Evolutionary conservation across 1,140 invertebrate genomes (phyloP), one percentile per base, ranked within the genome.

Genomic region (Nasonia longicornis): DNA sequence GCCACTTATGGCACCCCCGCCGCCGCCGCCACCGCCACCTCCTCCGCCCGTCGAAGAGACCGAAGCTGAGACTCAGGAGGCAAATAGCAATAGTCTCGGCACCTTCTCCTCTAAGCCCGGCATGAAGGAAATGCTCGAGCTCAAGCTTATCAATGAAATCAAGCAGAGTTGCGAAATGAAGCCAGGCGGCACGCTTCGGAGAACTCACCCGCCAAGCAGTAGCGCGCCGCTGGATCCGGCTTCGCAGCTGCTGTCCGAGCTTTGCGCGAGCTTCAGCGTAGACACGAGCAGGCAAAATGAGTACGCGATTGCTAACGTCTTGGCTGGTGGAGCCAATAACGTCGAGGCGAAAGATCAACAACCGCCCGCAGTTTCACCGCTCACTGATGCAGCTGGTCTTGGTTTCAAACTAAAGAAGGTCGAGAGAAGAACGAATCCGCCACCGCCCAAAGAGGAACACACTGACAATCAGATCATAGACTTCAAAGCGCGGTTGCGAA

Each of bases 401-500:
- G 87, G 89, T 7, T 90, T 91, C 66, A 91, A 95, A 84, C 85
- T 95, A 16, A 95, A 95, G 84, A 94, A 94, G 85, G 93, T 95
- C 14, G 94, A 95, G 45, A 92, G 93, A 83, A 89, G 91, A 80
- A 84, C 84, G 66, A 86, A 86, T 79, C 83, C 88, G 0, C 88
- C 88, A 20, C 85, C 89, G 0, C 89, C 89, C 29, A 93, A 93
- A 84, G 92, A 93, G 42, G 90, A 92, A 2, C 91, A 91, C 70
- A 85, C 89, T 4, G 91, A 92, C 11, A 90, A 91, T 67, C 92
- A 93, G 64, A 96, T 96, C 81, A 95, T 96, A 48, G 96, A 97
- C 88, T 95, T 97, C 82, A 97, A 97, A 87, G 95, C 96, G 0
- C 92, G 96, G 81, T 89, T 97, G 84, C 93, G 96, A 86, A 97